phyloP scores from a whole-genome alignment of 2,888 invertebrate species.

The Teleiodes luculella region DNA sequence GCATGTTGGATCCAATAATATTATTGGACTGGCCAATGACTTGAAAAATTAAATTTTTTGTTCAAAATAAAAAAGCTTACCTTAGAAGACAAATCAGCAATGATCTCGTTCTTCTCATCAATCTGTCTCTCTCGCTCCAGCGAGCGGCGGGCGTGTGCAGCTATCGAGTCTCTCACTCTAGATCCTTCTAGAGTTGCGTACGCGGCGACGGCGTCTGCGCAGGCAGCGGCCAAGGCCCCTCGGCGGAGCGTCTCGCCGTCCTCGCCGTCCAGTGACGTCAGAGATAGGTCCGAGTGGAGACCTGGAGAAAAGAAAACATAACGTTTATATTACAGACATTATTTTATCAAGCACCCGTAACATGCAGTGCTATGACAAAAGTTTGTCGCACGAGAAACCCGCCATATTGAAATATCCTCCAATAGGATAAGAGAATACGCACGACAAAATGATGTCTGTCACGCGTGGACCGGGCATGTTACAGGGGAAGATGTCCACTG shows the following conservation, averaged over 20 bases:
- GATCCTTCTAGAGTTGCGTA: slow-evolving; percentile 87
- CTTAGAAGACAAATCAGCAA: slow-evolving; percentile 89
- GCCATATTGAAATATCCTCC: no score
- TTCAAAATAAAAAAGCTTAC: slow-evolving; percentile 53
- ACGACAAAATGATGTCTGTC: no score
- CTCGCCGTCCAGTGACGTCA: slow-evolving; percentile 79
- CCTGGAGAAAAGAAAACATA: slow-evolving; percentile 65
- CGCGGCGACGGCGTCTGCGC: slow-evolving; percentile 86
- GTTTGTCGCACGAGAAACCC: no score
- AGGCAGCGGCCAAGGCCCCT: slow-evolving; percentile 83
- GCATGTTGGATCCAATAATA: no score
- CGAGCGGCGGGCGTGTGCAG: slow-evolving; percentile 86
- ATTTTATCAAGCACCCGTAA: no score
- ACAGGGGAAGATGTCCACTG: no score
- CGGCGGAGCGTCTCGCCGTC: slow-evolving; percentile 77
- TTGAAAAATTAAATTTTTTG: no score
- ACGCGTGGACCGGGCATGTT: no score
- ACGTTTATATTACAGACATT: no score
- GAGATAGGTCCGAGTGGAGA: slow-evolving; percentile 83
- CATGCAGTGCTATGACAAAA: no score
- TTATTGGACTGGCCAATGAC: no score
- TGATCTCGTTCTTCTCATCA: slow-evolving; percentile 86
- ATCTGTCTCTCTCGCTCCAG: slow-evolving; percentile 89
- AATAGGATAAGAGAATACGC: no score
- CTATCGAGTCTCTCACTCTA: slow-evolving; percentile 85